phyloP scores from a whole-genome alignment of 2,797 vertebrate species.

The Ambastaia sidthimunki region DNA sequence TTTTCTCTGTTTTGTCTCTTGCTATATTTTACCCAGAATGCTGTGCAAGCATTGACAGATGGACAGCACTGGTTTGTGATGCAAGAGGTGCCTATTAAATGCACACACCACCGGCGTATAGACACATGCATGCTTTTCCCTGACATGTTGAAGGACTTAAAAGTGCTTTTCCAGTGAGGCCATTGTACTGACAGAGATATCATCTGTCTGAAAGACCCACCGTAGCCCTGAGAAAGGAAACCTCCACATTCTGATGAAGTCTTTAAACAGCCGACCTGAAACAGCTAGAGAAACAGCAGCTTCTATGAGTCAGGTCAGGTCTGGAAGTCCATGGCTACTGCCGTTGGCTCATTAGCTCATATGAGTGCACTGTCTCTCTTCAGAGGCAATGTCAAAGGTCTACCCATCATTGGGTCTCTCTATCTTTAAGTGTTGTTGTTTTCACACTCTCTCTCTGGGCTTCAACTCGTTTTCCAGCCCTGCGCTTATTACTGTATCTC shows the following conservation, averaged over 20 bases:
- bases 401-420: not conserved
- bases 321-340: slow-evolving; percentile 68
- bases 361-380: not conserved
- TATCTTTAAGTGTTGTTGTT: not conserved
- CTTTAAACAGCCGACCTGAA: not conserved
- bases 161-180: not conserved
- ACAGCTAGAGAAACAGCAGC: slow-evolving; percentile 34
- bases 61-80: slow-evolving; percentile 3
- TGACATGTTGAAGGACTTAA: slow-evolving; percentile 2
- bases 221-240: not conserved
- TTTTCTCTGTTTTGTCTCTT: slow-evolving; percentile 15
- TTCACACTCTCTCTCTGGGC: not conserved
- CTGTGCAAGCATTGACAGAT: slow-evolving; percentile 13
- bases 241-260: not conserved
- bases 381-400: not conserved
- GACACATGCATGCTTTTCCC: not conserved
- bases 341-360: slow-evolving; percentile 56
- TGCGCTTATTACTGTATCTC: slow-evolving; percentile 28
- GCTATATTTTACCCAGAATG: slow-evolving; percentile 21
- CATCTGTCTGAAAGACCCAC: slow-evolving; percentile 1
- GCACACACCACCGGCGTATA: not conserved
- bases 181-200: slow-evolving; percentile 27
- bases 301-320: slow-evolving; percentile 54
- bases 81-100: not conserved
- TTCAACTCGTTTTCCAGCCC: slow-evolving; percentile 20